These are phyloP conservation scores for Nomada ferruginata DNA, from an alignment of 2,888 invertebrate species.

Conservation along the genomic window DNA sequence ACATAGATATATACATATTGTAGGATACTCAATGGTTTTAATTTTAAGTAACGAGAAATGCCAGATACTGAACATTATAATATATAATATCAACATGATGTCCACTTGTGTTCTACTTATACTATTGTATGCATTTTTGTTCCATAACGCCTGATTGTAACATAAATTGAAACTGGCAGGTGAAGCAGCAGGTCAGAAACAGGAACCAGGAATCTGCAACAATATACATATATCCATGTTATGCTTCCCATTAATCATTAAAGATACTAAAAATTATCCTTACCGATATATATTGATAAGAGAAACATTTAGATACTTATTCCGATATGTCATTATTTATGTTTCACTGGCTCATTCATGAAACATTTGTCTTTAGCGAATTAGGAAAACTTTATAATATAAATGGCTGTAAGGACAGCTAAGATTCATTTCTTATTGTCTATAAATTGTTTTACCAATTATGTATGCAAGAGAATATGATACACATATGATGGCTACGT, in stretches of 20 bases:
- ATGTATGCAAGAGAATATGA: slow-evolving; percentile 65
- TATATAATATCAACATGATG: slow-evolving; percentile 69
- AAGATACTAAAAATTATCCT: slow-evolving; percentile 67
- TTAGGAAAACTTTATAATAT: slow-evolving; percentile 61
- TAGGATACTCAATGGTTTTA: slow-evolving; percentile 74
- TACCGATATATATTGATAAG: slow-evolving; percentile 66
- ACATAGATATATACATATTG: slow-evolving; percentile 65
- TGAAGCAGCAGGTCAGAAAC: slow-evolving; percentile 75
- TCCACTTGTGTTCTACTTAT: slow-evolving; percentile 72
- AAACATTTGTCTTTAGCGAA: slow-evolving; percentile 62
- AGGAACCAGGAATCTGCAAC: slow-evolving; percentile 73
- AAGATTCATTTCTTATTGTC: slow-evolving; percentile 63
- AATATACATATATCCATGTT: slow-evolving; percentile 58
- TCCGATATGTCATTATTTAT: slow-evolving; percentile 67
- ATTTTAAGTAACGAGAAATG: slow-evolving; percentile 71
- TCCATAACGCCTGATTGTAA: slow-evolving; percentile 71
- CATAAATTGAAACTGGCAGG: slow-evolving; percentile 76
- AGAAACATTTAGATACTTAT: slow-evolving; percentile 59
- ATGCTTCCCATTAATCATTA: slow-evolving; percentile 68
- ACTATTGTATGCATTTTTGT: slow-evolving; percentile 72
- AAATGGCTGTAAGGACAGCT: slow-evolving; percentile 61
- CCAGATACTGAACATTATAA: slow-evolving; percentile 69
- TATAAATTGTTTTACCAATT: slow-evolving; percentile 66
- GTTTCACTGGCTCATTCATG: slow-evolving; percentile 64
- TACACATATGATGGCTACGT: slow-evolving; percentile 56